Evolutionary conservation across 2,888 invertebrate genomes (phyloP), one percentile per base, ranked within the genome.

Genomic region (Ormyrus pomaceus): DNA sequence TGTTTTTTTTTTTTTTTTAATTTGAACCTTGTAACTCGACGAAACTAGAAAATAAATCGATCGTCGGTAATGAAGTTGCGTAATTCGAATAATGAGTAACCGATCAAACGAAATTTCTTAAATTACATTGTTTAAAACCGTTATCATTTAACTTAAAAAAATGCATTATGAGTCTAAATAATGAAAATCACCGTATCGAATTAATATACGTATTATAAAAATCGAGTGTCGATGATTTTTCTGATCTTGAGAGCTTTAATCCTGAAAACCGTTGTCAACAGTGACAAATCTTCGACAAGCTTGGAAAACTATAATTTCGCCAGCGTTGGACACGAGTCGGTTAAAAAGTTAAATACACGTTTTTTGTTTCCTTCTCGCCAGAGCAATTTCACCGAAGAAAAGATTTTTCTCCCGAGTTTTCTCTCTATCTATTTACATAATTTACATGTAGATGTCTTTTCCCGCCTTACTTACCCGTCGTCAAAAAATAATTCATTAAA

Each of bases 401-500:
- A 74, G 46, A 79, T 51, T 74, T 64, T 59, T 10, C 34, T 34
- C 34, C 34, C 68, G 7, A 59, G 73, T 59, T 59, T 74, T n/a
- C 34, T 34, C 34, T 34, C 34, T 34, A 10, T 61, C 65, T 80
- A 80, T 80, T 76, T 80, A 80, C 80, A 80, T 68, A 76, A 53
- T 61, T 58, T 80, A 80, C 70, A 80, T 45, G 34, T 50, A 53
- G 13, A 70, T 71, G 65, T 56, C 48, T 74, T 48, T 58, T 6
- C 55, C 9, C 5, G 64, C 50, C 34, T 79, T 74, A 70, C 64
- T 79, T 70, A 34, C 34, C 74, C 62, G 59, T 62, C 61, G 34
- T 69, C 68, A 58, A 80, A 76, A 75, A 80, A 72, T 71, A 76
- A 72, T 68, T 76, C 66, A 66, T 59, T 65, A 80, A 72, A 72